phyloP scores from a whole-genome alignment of 1,140 invertebrate genomes.

The Pissodes strobi region DNA sequence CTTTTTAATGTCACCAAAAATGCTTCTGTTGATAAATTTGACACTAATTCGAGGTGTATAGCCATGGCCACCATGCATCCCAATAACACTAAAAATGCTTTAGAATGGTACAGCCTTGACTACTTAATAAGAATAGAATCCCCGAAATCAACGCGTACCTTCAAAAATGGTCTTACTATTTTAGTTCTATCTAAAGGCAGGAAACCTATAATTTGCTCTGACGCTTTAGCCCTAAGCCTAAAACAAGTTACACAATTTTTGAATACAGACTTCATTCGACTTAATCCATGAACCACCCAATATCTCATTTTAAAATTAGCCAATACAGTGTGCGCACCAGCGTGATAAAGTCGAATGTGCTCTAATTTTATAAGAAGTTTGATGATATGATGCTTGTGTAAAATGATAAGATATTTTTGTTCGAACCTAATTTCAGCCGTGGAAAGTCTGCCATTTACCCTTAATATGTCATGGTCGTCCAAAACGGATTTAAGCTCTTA shows the following conservation, averaged over 20 bases:
- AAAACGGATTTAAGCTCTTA: not conserved
- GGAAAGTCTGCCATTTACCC: not conserved
- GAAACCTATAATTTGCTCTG: not conserved
- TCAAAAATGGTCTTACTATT: conserved; percentile 37
- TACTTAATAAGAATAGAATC: conserved; percentile 33
- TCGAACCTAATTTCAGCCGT: not conserved
- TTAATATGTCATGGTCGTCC: not conserved
- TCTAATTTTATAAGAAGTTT: conserved; percentile 2
- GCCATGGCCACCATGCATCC: conserved; percentile 41
- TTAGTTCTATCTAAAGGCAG: conserved; percentile 25
- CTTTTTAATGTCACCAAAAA: conserved; percentile 45
- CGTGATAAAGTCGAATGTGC: too few relatives aligned
- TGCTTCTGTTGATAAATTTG: too few relatives aligned
- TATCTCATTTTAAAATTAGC: not conserved
- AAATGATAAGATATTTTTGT: not conserved
- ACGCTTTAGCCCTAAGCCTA: not conserved
- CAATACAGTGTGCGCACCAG: not conserved
- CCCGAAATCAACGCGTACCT: conserved; percentile 43
- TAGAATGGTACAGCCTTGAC: not conserved
- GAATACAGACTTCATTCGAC: not conserved
- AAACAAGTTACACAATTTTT: not conserved
- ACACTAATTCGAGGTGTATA: conserved; percentile 53
- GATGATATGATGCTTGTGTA: not conserved
- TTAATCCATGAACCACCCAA: not conserved
- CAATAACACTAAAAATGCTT: conserved; percentile 27